Evolutionary conservation across 2,888 invertebrate genomes (phyloP).

Genomic region (Eupithecia insigniata): DNA sequence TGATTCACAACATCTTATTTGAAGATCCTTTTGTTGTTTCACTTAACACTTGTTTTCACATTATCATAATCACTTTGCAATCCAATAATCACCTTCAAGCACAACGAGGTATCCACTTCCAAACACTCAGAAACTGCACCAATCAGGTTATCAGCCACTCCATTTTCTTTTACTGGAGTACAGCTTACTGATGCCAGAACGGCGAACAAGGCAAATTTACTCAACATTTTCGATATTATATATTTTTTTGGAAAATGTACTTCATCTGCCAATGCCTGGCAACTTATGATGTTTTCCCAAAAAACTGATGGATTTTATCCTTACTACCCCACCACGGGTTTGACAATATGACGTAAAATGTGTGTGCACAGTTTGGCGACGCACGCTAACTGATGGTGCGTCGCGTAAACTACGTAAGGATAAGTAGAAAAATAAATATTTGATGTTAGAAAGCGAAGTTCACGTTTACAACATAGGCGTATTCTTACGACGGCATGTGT

Average conservation of each 20-base stretch:
- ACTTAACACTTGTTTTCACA: conserved; percentile 41
- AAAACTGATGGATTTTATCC: conserved; percentile 81
- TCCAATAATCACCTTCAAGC: conserved; percentile 85
- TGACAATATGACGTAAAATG: conserved; percentile 71
- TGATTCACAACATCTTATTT: not conserved
- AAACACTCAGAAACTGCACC: conserved; percentile 83
- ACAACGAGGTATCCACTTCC: conserved; percentile 83
- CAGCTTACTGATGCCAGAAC: conserved; percentile 71
- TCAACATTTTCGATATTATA: conserved; percentile 67
- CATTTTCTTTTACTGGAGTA: conserved; percentile 71
- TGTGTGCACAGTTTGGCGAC: conserved; percentile 70
- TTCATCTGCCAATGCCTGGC: conserved; percentile 68
- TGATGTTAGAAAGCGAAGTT: conserved; percentile 81
- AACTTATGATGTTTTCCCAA: conserved; percentile 79
- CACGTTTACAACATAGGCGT: conserved; percentile 72
- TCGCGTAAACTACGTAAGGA: conserved; percentile 64
- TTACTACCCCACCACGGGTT: conserved; percentile 72
- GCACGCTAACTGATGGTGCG: conserved; percentile 70
- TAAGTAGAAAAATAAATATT: conserved; percentile 84
- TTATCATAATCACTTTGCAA: conserved; percentile 45
- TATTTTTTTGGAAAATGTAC: conserved; percentile 51
- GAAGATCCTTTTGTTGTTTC: conserved; percentile 44
- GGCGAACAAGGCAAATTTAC: conserved; percentile 67
- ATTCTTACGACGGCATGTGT: conserved; percentile 66
- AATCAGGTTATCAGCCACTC: conserved; percentile 74